Percentiles rank a stretch among this genome's conserved stretches.
These are phyloP conservation scores for Deroptyus accipitrinus DNA, from an alignment of 2,113 vertebrate genomes.

Conservation along the genomic window DNA sequence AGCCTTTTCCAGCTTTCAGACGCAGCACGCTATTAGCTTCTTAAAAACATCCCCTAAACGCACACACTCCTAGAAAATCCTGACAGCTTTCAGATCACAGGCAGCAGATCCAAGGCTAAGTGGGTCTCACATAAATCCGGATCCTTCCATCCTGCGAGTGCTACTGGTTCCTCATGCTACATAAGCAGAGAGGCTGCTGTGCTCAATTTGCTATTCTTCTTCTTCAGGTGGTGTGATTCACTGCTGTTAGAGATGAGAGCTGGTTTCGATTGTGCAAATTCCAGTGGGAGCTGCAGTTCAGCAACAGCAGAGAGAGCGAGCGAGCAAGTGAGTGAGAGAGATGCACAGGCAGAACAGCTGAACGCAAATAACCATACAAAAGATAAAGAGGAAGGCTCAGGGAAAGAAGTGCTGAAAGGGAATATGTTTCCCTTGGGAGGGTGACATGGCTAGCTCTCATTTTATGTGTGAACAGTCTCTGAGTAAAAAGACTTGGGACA, in stretches of 20 bases:
- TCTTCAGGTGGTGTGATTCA: slow-evolving; percentile 72
- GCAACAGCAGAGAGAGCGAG: slow-evolving; percentile 49
- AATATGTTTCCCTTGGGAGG: slow-evolving; percentile 9
- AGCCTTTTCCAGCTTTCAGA: slow-evolving; percentile 50
- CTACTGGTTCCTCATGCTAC: slow-evolving; percentile 1
- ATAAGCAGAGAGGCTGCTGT: not conserved
- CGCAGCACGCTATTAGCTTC: slow-evolving; percentile 26
- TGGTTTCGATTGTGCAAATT: slow-evolving; percentile 73
- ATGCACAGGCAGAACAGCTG: slow-evolving; percentile 19
- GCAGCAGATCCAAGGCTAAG: slow-evolving; percentile 1
- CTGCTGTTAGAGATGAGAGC: slow-evolving; percentile 58
- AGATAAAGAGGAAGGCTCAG: slow-evolving; percentile 19
- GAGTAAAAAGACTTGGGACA: not conserved
- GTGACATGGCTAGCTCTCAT: not conserved
- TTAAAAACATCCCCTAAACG: slow-evolving; percentile 43
- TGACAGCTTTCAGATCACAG: slow-evolving; percentile 38
- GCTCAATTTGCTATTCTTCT: slow-evolving; percentile 11
- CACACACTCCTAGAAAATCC: slow-evolving; percentile 15
- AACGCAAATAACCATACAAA: slow-evolving; percentile 60
- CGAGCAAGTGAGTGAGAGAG: not conserved
- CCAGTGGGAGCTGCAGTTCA: slow-evolving; percentile 76
- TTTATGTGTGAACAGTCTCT: not conserved
- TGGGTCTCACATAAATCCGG: not conserved
- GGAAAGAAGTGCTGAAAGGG: slow-evolving; percentile 15
- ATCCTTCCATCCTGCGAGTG: not conserved